phyloP scores from a whole-genome alignment of 2,113 vertebrate genomes.

The Thalassoma bifasciatum region DNA sequence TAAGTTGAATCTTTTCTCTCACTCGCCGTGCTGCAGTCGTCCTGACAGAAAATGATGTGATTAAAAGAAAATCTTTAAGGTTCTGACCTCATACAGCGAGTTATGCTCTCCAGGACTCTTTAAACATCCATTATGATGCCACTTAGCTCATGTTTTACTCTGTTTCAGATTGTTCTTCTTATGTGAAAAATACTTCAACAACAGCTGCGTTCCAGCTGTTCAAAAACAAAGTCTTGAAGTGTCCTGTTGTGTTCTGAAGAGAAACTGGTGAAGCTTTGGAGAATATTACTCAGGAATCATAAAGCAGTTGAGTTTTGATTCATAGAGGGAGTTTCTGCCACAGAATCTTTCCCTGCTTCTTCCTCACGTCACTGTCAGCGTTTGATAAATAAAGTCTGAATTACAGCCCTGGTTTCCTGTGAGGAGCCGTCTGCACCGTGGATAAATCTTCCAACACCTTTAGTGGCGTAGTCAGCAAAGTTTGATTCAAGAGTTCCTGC shows the following conservation, averaged over 20 bases:
- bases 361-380: neutral
- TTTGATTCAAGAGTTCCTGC: conserved; percentile 67
- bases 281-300: neutral
- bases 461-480: conserved; percentile 42
- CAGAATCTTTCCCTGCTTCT: neutral
- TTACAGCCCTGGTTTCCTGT: conserved; percentile 50
- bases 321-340: neutral
- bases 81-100: neutral
- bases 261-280: neutral
- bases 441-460: conserved; percentile 48
- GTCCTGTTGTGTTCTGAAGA: neutral
- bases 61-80: too few relatives aligned
- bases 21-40: too few relatives aligned
- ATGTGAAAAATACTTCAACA: neutral
- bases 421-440: too few relatives aligned
- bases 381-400: conserved; percentile 35
- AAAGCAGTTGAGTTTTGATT: neutral
- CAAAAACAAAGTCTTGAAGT: conserved; percentile 32
- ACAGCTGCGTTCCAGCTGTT: conserved; percentile 38
- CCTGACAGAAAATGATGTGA: too few relatives aligned
- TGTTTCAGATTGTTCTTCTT: neutral
- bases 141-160: conserved; percentile 13
- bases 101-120: conserved; percentile 7
- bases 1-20: too few relatives aligned
- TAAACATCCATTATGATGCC: neutral